Conservation (phyloP, 2,888 invertebrate species). For the Catocala sponsa region DNA sequence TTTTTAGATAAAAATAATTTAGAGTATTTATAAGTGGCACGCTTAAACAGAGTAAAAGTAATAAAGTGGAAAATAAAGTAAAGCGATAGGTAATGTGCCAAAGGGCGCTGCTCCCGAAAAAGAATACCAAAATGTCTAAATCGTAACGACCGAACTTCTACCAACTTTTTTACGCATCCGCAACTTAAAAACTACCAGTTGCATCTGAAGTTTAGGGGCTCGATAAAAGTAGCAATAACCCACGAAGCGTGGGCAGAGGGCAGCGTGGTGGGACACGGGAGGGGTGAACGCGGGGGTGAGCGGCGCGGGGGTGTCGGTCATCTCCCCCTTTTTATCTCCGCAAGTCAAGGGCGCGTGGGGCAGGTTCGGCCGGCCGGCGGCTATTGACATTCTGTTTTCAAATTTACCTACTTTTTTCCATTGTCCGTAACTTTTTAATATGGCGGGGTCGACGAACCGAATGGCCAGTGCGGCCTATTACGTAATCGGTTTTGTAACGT, state of each 20-base stretch:
- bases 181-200: conserved; percentile 63
- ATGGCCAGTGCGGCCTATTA: conserved; percentile 73
- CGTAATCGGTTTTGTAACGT: conserved; percentile 61
- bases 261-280: conserved; percentile 41
- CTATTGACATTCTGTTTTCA: conserved; percentile 88
- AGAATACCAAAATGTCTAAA: conserved; percentile 37
- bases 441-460: conserved; percentile 78
- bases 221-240: conserved; percentile 78
- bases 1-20: no score
- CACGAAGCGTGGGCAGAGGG: conserved; percentile 72
- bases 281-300: conserved; percentile 34
- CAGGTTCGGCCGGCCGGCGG: conserved; percentile 86
- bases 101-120: conserved; percentile 6
- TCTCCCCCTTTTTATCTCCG: conserved; percentile 85
- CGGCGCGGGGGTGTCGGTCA: conserved; percentile 74
- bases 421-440: conserved; percentile 87
- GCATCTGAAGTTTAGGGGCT: conserved; percentile 71
- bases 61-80: not conserved
- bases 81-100: no score
- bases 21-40: no score
- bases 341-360: conserved; percentile 88
- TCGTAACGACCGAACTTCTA: conserved; percentile 38
- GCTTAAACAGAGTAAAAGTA: no score
- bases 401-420: conserved; percentile 86
- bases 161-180: conserved; percentile 41